Evolutionary conservation across 2,113 vertebrate genomes (phyloP), one percentile per base, ranked within the genome.

Genomic region (Embiotoca jacksoni): DNA sequence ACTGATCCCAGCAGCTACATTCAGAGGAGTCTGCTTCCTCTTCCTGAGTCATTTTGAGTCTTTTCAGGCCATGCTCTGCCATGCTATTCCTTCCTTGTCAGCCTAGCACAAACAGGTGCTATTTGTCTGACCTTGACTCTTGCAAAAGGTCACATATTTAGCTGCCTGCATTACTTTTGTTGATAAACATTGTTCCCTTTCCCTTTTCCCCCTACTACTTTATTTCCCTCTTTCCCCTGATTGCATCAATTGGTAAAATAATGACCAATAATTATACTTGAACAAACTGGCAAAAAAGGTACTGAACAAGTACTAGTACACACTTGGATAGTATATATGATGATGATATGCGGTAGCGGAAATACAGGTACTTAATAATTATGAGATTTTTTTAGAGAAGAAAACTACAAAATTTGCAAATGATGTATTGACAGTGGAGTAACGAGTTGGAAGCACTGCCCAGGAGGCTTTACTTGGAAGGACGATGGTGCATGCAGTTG

Each of bases 1-100:
- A 92, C 92, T 94, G 93, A 94, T 93, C 88, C 62, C 92, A 94
- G 83, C 49, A 68, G 77, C 86, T 75, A 82, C 85, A 84, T 89
- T 92, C 88, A 85, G 85, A 58, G 52, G 85, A 58, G 52, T 84
- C 66, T 78, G 46, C 58, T 72, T 80, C 44, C 35, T n/a, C 33
- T 60, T 78, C 37, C 53, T 61, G 1, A 53, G 69, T 90, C 81
- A 78, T 90, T 71, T 86, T 23, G 3, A 82, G 77, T 84, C 87
- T 65, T 65, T 68, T 83, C 69, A 71, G 79, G 67, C 78, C 68
- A 68, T 33, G 39, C 61, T 36, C 36, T 15, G 68, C 76, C 59
- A 36, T 16, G 50, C 86, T 57, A 15, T 16, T 37, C 60, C 47
- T 73, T 77, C 37, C 13, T 32, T 49, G 63, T 69, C 39, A 30